phyloP scores from a whole-genome alignment of 37 sponge, comb jelly and placozoan species.

The Hormiphora californensis region DNA sequence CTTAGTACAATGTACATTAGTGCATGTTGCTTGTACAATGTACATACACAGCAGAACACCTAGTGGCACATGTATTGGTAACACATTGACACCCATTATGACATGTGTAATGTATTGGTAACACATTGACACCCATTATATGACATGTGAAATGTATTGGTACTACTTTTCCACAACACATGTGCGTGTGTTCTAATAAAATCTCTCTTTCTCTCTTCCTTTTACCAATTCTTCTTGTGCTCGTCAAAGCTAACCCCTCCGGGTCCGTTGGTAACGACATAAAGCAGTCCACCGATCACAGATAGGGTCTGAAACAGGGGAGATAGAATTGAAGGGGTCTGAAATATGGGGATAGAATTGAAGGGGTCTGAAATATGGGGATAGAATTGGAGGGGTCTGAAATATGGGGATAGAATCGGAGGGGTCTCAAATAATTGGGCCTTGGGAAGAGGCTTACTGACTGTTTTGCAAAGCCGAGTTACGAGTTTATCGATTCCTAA shows the following conservation, averaged over 20 bases:
- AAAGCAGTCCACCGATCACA: slow-evolving; percentile 92
- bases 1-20: too few relatives aligned
- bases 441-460: too few relatives aligned
- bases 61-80: background rate
- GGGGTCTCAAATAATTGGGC: too few relatives aligned
- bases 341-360: slow-evolving; percentile 32
- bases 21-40: too few relatives aligned
- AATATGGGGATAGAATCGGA: background rate
- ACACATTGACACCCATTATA: background rate
- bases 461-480: too few relatives aligned
- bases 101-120: background rate
- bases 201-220: too few relatives aligned
- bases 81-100: background rate
- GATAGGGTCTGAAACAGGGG: slow-evolving; percentile 73
- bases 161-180: too few relatives aligned
- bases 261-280: slow-evolving; percentile 89
- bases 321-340: slow-evolving; percentile 58
- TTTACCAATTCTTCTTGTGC: slow-evolving; percentile 94
- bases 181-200: too few relatives aligned
- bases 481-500: too few relatives aligned
- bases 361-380: slow-evolving; percentile 61
- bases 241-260: slow-evolving; percentile 97
- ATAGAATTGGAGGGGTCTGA: slow-evolving; percentile 62
- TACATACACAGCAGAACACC: too few relatives aligned
- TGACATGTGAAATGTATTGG: too few relatives aligned